Percentiles rank a stretch among this genome's conserved stretches.
These are phyloP conservation scores for Andrena chrysosceles DNA, from an alignment of 2,888 invertebrate species.

Conservation along the genomic window DNA sequence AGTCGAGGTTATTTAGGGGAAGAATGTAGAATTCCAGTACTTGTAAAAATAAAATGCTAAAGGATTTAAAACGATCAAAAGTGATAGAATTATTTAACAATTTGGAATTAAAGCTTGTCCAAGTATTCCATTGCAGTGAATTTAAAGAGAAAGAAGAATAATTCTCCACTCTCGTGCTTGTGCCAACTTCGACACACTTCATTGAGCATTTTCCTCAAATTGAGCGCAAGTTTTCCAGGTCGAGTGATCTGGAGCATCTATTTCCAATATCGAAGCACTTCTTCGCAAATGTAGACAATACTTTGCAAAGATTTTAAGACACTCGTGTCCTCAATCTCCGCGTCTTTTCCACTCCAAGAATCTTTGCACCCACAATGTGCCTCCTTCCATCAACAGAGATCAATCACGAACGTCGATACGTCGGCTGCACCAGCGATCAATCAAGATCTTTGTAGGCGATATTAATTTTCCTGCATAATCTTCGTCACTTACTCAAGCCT, in stretches of 20 bases:
- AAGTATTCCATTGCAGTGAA: not conserved
- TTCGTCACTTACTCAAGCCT: not conserved
- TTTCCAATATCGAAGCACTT: slow-evolving; percentile 31
- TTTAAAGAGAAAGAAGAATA: not conserved
- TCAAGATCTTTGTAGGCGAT: slow-evolving; percentile 25
- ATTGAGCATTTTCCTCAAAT: not conserved
- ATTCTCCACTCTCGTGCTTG: not conserved
- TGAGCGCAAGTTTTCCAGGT: slow-evolving; percentile 27
- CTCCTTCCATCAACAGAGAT: slow-evolving; percentile 27
- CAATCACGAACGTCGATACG: slow-evolving; percentile 35
- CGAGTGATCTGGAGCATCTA: slow-evolving; percentile 36
- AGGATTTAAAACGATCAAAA: not conserved
- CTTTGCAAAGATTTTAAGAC: slow-evolving; percentile 16
- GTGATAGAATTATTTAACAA: not conserved
- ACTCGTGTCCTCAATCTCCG: slow-evolving; percentile 3
- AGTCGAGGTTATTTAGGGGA: not conserved
- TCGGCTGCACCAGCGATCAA: slow-evolving; percentile 18
- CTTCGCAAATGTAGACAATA: not conserved
- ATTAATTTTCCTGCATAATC: slow-evolving; percentile 3
- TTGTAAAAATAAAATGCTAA: no score
- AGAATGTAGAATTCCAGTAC: no score
- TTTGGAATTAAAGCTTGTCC: not conserved
- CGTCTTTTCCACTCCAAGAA: not conserved
- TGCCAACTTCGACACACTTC: not conserved
- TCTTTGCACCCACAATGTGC: slow-evolving; percentile 10